A percentile compares a stretch with the other conserved stretches of the same genome.
Conservation (phyloP, 2,888 invertebrate genomes). For the Amblyjoppa fuscipennis region DNA sequence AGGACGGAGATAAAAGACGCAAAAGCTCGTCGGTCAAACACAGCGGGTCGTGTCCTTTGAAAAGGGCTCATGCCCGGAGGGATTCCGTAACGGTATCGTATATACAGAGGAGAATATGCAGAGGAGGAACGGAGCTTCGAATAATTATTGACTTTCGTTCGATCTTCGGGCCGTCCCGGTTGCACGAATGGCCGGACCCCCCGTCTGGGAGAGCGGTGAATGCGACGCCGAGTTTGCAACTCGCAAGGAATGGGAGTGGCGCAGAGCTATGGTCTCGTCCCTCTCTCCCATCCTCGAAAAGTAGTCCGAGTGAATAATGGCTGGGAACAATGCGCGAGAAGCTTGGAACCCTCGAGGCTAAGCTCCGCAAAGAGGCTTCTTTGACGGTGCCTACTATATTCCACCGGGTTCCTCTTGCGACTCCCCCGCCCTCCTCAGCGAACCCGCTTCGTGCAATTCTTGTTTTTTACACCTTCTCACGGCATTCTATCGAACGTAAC, state of each 20-base stretch:
- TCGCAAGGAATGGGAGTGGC: constrained; percentile 15
- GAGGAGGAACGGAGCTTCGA: constrained; percentile 7
- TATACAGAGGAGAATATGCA: constrained; percentile 1
- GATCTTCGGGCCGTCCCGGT: constrained; percentile 42
- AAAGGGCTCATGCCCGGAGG: background rate
- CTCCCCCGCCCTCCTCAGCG: constrained; percentile 5
- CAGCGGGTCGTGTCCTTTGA: constrained; percentile 14
- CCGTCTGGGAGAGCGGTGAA: constrained; percentile 20
- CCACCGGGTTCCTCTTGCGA: constrained; percentile 50
- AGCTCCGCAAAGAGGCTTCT: constrained; percentile 70
- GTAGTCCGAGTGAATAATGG: constrained; percentile 79
- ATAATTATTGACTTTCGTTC: constrained; percentile 60
- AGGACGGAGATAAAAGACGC: background rate
- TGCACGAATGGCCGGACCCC: constrained; percentile 11
- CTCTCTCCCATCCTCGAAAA: constrained; percentile 72
- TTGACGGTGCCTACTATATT: constrained; percentile 72
- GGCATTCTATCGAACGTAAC: constrained; percentile 59
- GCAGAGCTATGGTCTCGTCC: constrained; percentile 1
- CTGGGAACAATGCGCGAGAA: constrained; percentile 75
- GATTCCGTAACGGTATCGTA: background rate
- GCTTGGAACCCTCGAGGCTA: constrained; percentile 59
- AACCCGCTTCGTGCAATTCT: constrained; percentile 61
- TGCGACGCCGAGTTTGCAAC: constrained; percentile 48
- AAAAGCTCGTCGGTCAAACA: constrained; percentile 2
- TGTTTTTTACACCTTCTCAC: constrained; percentile 54